phyloP scores from a whole-genome alignment of 2,888 invertebrate species.

The Cerceris ruficornis region DNA sequence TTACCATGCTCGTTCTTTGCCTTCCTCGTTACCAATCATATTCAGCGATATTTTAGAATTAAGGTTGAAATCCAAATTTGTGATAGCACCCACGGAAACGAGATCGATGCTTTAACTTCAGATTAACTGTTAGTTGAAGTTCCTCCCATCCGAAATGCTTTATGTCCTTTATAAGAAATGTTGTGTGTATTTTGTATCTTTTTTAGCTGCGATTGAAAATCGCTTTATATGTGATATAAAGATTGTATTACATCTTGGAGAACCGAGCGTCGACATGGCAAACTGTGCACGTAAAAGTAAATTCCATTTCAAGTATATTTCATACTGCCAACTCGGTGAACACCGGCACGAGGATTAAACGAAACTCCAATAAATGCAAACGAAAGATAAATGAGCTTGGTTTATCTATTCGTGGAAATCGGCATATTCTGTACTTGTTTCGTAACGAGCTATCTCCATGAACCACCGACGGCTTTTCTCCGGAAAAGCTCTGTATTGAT shows the following conservation, averaged over 20 bases:
- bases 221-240: no score
- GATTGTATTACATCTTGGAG: no score
- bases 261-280: no score
- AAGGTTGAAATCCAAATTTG: neutral
- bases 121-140: no score
- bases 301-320: no score
- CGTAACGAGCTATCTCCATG: neutral
- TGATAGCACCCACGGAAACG: neutral
- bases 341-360: neutral
- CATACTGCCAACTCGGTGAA: no score
- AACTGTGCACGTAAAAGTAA: no score
- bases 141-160: no score
- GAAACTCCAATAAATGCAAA: neutral
- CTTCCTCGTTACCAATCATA: neutral
- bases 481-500: slow-evolving; percentile 14
- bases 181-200: no score
- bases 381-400: neutral
- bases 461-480: neutral
- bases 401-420: neutral
- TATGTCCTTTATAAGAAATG: no score
- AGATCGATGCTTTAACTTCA: no score
- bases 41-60: neutral
- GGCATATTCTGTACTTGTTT: slow-evolving; percentile 29
- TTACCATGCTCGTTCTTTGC: neutral
- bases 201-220: no score